Conservation (phyloP, 2,888 invertebrate genomes). For the Nysson spinosus region DNA sequence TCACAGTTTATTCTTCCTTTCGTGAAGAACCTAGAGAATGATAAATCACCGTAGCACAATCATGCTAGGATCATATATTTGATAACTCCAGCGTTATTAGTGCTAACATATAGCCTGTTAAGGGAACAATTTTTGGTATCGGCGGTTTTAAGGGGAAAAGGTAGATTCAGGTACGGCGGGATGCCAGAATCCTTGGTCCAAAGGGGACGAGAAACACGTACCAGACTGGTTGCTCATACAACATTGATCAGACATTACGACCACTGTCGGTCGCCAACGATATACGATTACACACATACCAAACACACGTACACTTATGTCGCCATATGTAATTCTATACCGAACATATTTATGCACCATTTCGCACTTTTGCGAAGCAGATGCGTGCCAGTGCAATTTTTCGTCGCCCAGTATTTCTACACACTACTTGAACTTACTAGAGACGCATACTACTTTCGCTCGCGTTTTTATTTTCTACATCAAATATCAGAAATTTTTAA, state of each 20-base stretch:
- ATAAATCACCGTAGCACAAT: no score
- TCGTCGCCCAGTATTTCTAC: neutral
- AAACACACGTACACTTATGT: conserved; percentile 38
- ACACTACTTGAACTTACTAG: neutral
- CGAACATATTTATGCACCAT: conserved; percentile 31
- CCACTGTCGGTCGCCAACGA: conserved; percentile 34
- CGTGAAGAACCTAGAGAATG: no score
- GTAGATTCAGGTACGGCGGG: no score
- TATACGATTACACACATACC: conserved; percentile 47
- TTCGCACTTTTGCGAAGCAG: conserved; percentile 14
- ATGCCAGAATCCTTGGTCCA: conserved; percentile 23
- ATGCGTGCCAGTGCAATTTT: neutral
- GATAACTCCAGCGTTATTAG: no score
- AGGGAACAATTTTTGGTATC: neutral
- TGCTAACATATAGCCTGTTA: no score
- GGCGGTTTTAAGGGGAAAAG: neutral
- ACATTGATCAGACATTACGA: conserved; percentile 62
- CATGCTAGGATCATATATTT: no score
- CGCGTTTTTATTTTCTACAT: no score
- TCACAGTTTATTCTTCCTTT: no score
- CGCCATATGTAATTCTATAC: conserved; percentile 23
- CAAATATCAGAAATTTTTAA: no score
- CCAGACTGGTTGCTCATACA: conserved; percentile 56
- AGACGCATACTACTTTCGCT: no score
- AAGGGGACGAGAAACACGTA: conserved; percentile 47